Base-by-base conservation (phyloP, 2,888 invertebrate species). In the Tiliacea citrago region DNA sequence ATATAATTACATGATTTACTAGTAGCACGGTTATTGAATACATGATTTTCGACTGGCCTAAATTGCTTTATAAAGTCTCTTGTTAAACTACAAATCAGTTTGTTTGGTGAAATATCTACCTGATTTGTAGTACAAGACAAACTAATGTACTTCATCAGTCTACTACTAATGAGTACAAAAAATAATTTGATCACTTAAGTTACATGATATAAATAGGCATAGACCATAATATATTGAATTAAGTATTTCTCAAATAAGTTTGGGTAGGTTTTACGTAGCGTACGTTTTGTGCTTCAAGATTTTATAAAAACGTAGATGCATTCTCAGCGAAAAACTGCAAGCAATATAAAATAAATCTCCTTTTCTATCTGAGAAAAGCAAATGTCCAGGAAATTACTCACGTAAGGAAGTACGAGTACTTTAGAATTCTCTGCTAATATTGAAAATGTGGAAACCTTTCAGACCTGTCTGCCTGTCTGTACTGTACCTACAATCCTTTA, bases 331-430 rank as follows among this genome's bases (percentile, higher is more conserved):
- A 77, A 79, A 84, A 77, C 72, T 69, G 63, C 58, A 74, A 29
- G 72, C 69, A 77, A 85, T 82, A 61, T 77, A 83, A 57, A 77
- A 77, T 68, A 85, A 77, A 82, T 77, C 61, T 82, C 60, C 67
- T 76, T 69, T 76, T 70, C 68, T 70, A 69, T 74, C 72, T 24
- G 68, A 66, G 77, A 69, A 70, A 70, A 83, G 83, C 60, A 78
- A 85, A 85, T 82, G 82, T 85, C 62, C 82, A 82, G 85, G 83
- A 83, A 83, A 85, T 85, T 67, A 85, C 73, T 82, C 72, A 72
- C 69, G 69, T 63, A 82, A 77, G 69, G 63, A 82, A 75, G 74
- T 70, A 62, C 78, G 77, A 75, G 74, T 70, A 62, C 78, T 83
- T 85, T 77, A 82, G 82, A 82, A 68, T 85, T 83, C 77, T 76